Conservation (phyloP, 2,888 invertebrate species). For the Stenotaenia linearis region DNA sequence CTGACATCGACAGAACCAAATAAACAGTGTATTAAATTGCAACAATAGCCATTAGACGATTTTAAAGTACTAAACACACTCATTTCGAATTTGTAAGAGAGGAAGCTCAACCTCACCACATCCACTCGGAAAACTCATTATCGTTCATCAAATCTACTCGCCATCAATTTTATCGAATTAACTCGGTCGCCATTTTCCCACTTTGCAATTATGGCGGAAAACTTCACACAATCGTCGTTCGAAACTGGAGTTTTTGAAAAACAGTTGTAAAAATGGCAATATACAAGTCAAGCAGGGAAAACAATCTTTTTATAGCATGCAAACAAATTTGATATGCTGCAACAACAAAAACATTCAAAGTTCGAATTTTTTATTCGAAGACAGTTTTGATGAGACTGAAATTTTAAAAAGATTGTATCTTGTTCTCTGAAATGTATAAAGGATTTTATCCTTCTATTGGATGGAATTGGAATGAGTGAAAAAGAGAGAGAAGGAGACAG, state of each 20-base stretch:
- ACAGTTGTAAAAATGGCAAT: no score
- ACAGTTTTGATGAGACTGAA: background rate
- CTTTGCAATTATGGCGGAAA: no score
- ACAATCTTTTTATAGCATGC: background rate
- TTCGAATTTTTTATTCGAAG: background rate
- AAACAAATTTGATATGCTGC: conserved; percentile 2
- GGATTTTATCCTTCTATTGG: conserved; percentile 4
- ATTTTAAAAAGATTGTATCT: conserved; percentile 21
- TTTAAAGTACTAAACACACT: background rate
- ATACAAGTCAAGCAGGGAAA: background rate
- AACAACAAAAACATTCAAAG: background rate
- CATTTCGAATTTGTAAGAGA: background rate
- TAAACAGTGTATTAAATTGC: background rate
- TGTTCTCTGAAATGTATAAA: conserved; percentile 2
- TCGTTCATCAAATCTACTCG: background rate
- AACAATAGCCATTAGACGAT: background rate
- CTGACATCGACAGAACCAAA: background rate
- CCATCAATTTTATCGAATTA: conserved; percentile 7
- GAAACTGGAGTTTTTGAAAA: no score
- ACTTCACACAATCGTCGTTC: no score
- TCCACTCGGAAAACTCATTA: conserved; percentile 7
- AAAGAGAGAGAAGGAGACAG: background rate
- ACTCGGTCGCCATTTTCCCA: background rate
- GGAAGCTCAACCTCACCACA: background rate
- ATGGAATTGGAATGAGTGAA: conserved; percentile 1